Percentiles rank a stretch among this genome's conserved stretches.
These are phyloP conservation scores for Amyelois transitella DNA, from an alignment of 1,140 invertebrate species.

Conservation along the genomic window DNA sequence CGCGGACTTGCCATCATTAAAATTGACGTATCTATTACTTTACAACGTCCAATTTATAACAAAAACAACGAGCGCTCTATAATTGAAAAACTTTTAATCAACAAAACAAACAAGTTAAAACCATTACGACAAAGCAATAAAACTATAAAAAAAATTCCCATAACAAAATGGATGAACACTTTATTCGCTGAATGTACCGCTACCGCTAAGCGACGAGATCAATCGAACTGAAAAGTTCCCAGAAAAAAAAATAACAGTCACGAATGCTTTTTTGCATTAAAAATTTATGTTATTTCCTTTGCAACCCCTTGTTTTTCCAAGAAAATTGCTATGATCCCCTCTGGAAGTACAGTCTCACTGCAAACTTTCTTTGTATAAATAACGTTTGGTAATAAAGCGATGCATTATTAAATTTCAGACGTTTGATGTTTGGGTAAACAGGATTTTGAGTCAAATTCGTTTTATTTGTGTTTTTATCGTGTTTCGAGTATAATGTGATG, in stretches of 20 bases:
- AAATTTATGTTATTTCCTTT: slow-evolving; percentile 28
- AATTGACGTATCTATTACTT: no score
- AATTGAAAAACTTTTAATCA: no score
- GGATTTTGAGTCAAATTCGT: not conserved
- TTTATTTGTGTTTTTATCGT: not conserved
- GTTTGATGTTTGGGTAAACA: slow-evolving; percentile 33
- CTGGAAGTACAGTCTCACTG: slow-evolving; percentile 27
- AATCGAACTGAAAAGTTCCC: not conserved
- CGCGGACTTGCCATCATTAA: no score
- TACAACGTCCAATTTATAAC: no score
- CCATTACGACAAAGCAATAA: not conserved
- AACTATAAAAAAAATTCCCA: not conserved
- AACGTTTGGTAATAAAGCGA: slow-evolving; percentile 44
- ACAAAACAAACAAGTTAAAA: not conserved
- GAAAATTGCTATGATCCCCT: slow-evolving; percentile 40
- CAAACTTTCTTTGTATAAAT: slow-evolving; percentile 37
- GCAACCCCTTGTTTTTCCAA: slow-evolving; percentile 47
- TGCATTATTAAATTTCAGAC: slow-evolving; percentile 49
- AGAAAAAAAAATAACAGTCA: not conserved
- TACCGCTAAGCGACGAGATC: not conserved
- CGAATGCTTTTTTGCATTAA: slow-evolving; percentile 19
- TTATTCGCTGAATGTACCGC: not conserved
- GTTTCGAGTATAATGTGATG: not conserved
- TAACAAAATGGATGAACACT: not conserved
- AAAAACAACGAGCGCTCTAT: no score